Evolutionary conservation across 2,888 invertebrate species (phyloP).

Genomic region (Philereme vetulata): DNA sequence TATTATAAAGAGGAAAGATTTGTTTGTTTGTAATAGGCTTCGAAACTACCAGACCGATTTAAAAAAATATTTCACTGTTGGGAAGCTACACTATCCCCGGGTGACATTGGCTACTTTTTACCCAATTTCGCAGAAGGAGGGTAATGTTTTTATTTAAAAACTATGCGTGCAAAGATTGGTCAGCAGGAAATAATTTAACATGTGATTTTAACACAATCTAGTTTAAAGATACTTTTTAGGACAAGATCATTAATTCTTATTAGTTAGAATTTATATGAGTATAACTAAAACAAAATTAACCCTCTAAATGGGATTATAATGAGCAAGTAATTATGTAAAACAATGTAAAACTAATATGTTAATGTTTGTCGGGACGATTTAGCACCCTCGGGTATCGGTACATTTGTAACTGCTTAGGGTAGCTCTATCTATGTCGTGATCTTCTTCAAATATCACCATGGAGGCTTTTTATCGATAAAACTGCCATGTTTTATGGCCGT

Average conservation of each 20-base stretch:
- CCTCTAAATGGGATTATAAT: conserved; percentile 28
- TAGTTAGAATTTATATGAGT: not conserved
- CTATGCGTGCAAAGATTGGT: too few species aligned
- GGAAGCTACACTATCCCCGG: too few species aligned
- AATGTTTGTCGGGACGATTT: conserved; percentile 76
- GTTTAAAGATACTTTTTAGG: too few species aligned
- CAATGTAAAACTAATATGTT: conserved; percentile 75
- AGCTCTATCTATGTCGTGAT: conserved; percentile 57
- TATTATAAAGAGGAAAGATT: too few species aligned
- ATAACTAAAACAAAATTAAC: conserved; percentile 17
- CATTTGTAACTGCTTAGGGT: conserved; percentile 70
- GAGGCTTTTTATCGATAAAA: conserved; percentile 58
- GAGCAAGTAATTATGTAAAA: conserved; percentile 66
- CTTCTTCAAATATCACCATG: conserved; percentile 59
- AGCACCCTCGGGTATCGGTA: conserved; percentile 65
- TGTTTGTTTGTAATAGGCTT: too few species aligned
- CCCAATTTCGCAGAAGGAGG: too few species aligned
- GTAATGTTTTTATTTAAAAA: too few species aligned
- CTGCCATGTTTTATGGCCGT: conserved; percentile 49
- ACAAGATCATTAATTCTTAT: not conserved
- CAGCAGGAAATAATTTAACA: too few species aligned
- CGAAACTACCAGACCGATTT: too few species aligned
- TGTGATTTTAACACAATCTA: too few species aligned
- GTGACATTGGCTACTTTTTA: too few species aligned
- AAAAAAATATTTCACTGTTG: too few species aligned